Evolutionary conservation across 1,140 invertebrate species (phyloP).

Genomic region (Cydia amplana): DNA sequence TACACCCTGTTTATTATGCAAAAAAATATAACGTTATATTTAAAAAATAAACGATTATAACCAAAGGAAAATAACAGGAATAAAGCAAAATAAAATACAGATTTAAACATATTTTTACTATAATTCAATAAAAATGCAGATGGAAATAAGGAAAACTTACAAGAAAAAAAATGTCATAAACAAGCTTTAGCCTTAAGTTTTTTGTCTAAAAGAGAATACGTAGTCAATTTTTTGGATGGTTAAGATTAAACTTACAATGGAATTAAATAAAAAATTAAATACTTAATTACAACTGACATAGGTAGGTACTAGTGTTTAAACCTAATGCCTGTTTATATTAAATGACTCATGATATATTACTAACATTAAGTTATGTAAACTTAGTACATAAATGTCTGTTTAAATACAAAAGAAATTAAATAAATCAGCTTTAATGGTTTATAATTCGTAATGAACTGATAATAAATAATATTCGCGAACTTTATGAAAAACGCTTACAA

Average conservation of each 20-base stretch:
- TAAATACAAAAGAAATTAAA: conserved; percentile 79
- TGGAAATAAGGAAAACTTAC: conserved; percentile 77
- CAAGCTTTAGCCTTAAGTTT: conserved; percentile 72
- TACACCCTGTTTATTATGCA: too few relatives aligned
- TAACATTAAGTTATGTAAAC: conserved; percentile 73
- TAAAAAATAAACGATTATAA: too few relatives aligned
- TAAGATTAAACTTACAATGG: conserved; percentile 63
- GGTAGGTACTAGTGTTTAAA: conserved; percentile 73
- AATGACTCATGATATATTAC: conserved; percentile 76
- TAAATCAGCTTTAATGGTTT: conserved; percentile 76
- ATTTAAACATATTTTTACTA: conserved; percentile 77
- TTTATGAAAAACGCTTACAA: conserved; percentile 74
- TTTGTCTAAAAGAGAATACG: conserved; percentile 67
- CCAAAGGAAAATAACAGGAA: conserved; percentile 23
- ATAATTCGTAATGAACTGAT: conserved; percentile 77
- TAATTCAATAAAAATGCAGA: conserved; percentile 79
- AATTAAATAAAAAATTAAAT: conserved; percentile 79
- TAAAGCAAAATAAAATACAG: conserved; percentile 55
- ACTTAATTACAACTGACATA: conserved; percentile 76
- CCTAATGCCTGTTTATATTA: conserved; percentile 74
- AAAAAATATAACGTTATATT: conserved; percentile 6
- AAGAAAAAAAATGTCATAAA: conserved; percentile 74
- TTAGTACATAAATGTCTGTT: conserved; percentile 67
- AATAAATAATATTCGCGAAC: conserved; percentile 77
- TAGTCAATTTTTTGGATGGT: conserved; percentile 73